These are phyloP conservation scores for Rhingia rostrata DNA, from an alignment of 2,888 invertebrate species.

Conservation along the genomic window DNA sequence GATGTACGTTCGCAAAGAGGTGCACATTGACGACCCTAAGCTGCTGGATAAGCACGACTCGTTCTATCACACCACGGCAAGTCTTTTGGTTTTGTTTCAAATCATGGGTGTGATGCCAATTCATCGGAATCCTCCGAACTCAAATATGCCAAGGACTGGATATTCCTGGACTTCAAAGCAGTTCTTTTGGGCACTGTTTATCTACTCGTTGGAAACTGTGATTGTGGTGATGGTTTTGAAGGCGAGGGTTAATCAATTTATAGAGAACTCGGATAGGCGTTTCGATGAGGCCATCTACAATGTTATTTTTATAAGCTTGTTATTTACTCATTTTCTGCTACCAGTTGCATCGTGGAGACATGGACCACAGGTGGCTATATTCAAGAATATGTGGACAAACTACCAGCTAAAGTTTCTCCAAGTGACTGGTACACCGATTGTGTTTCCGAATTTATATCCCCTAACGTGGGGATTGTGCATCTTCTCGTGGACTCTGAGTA, in stretches of 20 bases:
- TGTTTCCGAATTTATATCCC: conserved; percentile 86
- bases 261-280: conserved; percentile 86
- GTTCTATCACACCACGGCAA: conserved; percentile 88
- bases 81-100: conserved; percentile 88
- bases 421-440: conserved; percentile 85
- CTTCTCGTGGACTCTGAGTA: conserved; percentile 87
- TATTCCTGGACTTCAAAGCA: conserved; percentile 87
- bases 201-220: conserved; percentile 86
- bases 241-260: conserved; percentile 85
- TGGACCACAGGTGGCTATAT: conserved; percentile 88
- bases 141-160: conserved; percentile 84
- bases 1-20: conserved; percentile 81
- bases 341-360: conserved; percentile 89
- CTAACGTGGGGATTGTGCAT: conserved; percentile 87
- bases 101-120: conserved; percentile 91
- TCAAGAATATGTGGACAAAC: conserved; percentile 91
- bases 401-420: conserved; percentile 86
- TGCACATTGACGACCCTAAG: conserved; percentile 84
- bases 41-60: conserved; percentile 87
- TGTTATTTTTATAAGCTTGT: conserved; percentile 88
- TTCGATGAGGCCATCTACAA: conserved; percentile 91
- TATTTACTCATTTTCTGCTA: conserved; percentile 88
- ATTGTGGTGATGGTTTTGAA: conserved; percentile 84
- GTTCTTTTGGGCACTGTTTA: conserved; percentile 87
- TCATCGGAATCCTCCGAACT: conserved; percentile 85